Base-by-base conservation (phyloP, 2,113 vertebrate genomes). In the Lophochroa leadbeateri region DNA sequence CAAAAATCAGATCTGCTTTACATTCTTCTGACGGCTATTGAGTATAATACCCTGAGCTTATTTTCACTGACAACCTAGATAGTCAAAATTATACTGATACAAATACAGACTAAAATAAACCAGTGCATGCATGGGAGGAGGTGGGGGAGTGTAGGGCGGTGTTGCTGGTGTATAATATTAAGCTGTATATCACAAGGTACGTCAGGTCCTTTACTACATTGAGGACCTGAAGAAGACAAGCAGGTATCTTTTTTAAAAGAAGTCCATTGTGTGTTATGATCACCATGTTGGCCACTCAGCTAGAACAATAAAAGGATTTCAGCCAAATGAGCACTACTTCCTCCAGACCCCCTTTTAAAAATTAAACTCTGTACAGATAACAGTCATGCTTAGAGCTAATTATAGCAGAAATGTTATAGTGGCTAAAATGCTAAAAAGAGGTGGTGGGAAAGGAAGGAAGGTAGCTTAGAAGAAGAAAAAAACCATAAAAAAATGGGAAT, bases 241-340 rank as follows among this genome's bases (percentile, higher is more conserved):
- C 25, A 88, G 69, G 21, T 72, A 58, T 14, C 21, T 63, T 88
- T 57, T 60, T 6, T 28, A 63, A 7, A 14, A 39, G 28, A 67
- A 84, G 47, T 31, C 64, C 0, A 1, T 11, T 82, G 28, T 78
- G 31, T 44, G 57, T 63, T 75, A 24, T 2, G 29, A 87, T 76
- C 43, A 41, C 81, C 33, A 60, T 53, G 46, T 55, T 70, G 76
- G 41, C 41, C 20, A 9, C 72, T 88, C 5, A 2, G 75, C 68
- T 75, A n/a, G 85, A 96, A 96, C 91, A 95, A 96, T 96, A 88
- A 85, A 92, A 81, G 88, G 76, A 96, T 91, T 88, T 91, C 81
- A 96, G 95, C 91, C 96, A 96, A 96, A 91, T 0, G 3, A 93
- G 65, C 91, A 92, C 90, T 83, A 86, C 91, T 97, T 97, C 94